Percentiles rank a stretch among this genome's conserved stretches.
These are phyloP conservation scores for Leontopithecus rosalia DNA, from an alignment of 2,797 vertebrate species.

Conservation along the genomic window DNA sequence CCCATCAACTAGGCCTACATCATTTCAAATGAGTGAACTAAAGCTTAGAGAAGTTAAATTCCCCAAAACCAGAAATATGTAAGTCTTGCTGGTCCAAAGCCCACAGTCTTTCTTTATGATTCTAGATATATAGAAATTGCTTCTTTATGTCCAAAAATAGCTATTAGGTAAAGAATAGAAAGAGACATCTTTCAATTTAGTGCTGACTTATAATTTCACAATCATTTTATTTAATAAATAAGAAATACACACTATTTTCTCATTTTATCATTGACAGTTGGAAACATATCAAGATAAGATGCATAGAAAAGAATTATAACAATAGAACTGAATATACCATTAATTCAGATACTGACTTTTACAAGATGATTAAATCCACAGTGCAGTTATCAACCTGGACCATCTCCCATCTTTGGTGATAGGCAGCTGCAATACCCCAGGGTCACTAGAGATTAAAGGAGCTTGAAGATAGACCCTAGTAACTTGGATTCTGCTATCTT, in stretches of 20 bases:
- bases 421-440: not conserved
- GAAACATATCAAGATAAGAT: not conserved
- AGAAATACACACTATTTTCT: not conserved
- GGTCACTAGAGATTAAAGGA: not conserved
- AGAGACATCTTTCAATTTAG: not conserved
- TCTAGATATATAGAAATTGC: not conserved
- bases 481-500: not conserved
- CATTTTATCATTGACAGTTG: not conserved
- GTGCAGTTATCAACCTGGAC: not conserved
- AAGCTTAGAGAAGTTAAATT: not conserved
- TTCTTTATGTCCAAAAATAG: not conserved
- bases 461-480: not conserved
- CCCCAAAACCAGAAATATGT: not conserved
- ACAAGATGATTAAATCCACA: not conserved
- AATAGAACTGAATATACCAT: not conserved
- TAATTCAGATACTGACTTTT: not conserved
- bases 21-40: not conserved
- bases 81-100: not conserved
- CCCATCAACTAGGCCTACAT: not conserved
- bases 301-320: not conserved
- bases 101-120: not conserved
- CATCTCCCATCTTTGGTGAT: not conserved
- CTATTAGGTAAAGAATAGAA: not conserved
- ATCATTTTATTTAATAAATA: not conserved
- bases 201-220: not conserved